Evolutionary conservation across 2,113 vertebrate genomes (phyloP).

Genomic region (Canis aureus): DNA sequence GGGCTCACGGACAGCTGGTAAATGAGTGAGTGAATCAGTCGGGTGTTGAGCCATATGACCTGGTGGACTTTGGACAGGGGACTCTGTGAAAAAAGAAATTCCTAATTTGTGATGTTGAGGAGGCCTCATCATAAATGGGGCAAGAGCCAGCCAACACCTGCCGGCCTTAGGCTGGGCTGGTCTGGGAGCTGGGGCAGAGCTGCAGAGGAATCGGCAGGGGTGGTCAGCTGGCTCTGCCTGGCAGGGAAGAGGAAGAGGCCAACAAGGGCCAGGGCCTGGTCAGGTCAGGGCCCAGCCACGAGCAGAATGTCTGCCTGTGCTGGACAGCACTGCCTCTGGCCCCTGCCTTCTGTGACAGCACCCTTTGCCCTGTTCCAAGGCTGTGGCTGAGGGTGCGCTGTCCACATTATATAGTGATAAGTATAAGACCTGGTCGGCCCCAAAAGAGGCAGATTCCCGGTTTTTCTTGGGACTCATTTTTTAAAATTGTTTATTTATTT

Average conservation of each 20-base stretch:
- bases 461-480: not conserved
- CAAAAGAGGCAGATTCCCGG: not conserved
- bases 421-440: too few relatives aligned
- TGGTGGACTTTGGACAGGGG: not conserved
- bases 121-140: not conserved
- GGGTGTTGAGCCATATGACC: not conserved
- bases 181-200: not conserved
- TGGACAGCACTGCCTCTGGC: not conserved
- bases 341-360: not conserved
- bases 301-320: not conserved
- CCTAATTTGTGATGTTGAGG: not conserved
- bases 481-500: not conserved
- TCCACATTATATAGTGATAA: not conserved
- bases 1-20: not conserved
- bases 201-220: not conserved
- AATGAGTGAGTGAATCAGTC: not conserved
- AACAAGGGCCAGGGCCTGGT: not conserved
- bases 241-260: not conserved
- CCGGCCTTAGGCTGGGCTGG: not conserved
- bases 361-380: not conserved
- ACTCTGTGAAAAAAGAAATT: not conserved
- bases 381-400: not conserved
- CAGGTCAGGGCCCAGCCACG: not conserved
- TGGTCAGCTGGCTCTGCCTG: too few relatives aligned
- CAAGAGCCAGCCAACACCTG: not conserved